Evolutionary conservation across 2,888 invertebrate species (phyloP).

Genomic region (Athalia circularis): DNA sequence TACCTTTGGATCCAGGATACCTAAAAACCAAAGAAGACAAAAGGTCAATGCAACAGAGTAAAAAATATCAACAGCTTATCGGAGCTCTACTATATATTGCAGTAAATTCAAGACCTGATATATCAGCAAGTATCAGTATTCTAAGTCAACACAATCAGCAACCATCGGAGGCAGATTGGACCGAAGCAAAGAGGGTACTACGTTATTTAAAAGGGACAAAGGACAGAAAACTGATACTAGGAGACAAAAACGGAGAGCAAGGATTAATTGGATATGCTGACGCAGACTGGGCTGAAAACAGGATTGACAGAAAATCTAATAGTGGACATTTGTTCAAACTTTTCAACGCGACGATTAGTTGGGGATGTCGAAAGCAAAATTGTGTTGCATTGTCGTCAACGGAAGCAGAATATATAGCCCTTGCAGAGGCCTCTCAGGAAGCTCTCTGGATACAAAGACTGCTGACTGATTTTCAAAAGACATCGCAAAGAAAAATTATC

Average conservation of each 20-base stretch:
- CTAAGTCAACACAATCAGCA: constrained; percentile 58
- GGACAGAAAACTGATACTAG: constrained; percentile 48
- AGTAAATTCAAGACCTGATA: constrained; percentile 59
- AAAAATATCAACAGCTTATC: constrained; percentile 44
- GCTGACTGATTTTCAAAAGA: constrained; percentile 50
- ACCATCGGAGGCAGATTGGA: constrained; percentile 59
- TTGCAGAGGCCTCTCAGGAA: constrained; percentile 57
- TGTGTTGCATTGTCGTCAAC: constrained; percentile 55
- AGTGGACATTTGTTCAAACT: constrained; percentile 60
- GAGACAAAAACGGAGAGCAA: constrained; percentile 32
- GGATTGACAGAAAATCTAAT: constrained; percentile 60
- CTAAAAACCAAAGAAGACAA: constrained; percentile 28
- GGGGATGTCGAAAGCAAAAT: constrained; percentile 61
- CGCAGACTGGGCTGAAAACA: constrained; percentile 65
- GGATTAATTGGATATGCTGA: constrained; percentile 61
- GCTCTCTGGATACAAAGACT: constrained; percentile 52
- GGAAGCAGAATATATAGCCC: constrained; percentile 58
- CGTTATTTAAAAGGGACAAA: constrained; percentile 57
- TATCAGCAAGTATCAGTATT: constrained; percentile 55
- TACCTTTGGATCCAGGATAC: constrained; percentile 50
- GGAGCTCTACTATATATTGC: constrained; percentile 54
- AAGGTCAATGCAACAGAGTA: constrained; percentile 24
- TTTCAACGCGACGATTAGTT: constrained; percentile 56
- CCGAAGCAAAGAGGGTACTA: constrained; percentile 58
- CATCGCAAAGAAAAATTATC: constrained; percentile 46